Conservation (phyloP, 1,140 invertebrate genomes). For the Anastrepha ludens region DNA sequence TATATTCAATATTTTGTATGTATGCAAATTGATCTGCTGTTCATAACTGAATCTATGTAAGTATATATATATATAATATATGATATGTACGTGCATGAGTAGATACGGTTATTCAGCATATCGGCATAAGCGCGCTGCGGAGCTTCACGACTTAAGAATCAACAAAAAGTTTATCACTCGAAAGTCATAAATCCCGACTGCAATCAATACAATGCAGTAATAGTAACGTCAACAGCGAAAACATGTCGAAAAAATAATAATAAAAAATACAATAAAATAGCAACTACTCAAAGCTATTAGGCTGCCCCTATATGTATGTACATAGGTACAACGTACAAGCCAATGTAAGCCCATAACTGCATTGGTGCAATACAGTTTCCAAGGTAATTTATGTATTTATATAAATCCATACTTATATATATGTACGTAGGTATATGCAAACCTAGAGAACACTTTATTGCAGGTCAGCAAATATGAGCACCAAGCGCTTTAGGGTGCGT, state of each 20-base stretch:
- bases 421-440: background rate
- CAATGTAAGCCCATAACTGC: background rate
- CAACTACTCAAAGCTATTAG: background rate
- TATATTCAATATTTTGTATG: background rate
- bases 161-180: slow-evolving; percentile 13
- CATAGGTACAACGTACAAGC: background rate
- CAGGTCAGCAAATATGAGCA: background rate
- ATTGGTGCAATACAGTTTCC: background rate
- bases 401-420: background rate
- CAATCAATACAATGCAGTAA: background rate
- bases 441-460: background rate
- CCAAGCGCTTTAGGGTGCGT: background rate
- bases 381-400: slow-evolving; percentile 3
- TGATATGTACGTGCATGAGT: background rate
- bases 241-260: background rate
- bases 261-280: background rate
- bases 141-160: background rate
- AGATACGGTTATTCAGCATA: background rate
- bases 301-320: background rate
- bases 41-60: background rate
- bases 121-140: background rate
- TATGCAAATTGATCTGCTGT: background rate
- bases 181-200: slow-evolving; percentile 19
- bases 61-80: background rate
- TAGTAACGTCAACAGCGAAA: background rate